Conservation (phyloP, 2,113 vertebrate species). For the Oncorhynchus gorbuscha region DNA sequence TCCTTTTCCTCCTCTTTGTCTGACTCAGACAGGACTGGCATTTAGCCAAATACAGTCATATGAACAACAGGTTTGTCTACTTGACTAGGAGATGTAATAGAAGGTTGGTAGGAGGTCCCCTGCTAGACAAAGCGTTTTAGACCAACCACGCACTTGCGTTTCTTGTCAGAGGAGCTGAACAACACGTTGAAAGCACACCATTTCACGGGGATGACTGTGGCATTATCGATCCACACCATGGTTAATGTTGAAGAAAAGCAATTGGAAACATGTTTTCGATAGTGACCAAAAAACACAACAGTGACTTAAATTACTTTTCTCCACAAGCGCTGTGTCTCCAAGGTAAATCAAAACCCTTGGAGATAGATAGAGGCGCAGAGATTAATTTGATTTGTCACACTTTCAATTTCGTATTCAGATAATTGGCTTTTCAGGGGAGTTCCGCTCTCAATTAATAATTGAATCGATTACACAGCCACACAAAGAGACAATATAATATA, state of each 20-base stretch:
- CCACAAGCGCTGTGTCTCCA: not conserved
- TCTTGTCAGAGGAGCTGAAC: not conserved
- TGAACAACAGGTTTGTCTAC: conserved; percentile 38
- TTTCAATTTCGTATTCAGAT: not conserved
- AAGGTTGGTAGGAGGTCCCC: conserved; percentile 3
- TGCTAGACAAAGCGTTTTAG: not conserved
- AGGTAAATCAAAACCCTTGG: not conserved
- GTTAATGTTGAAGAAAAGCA: not conserved
- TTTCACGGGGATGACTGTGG: not conserved
- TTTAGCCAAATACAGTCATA: not conserved
- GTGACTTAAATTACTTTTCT: not conserved
- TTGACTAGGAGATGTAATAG: conserved; percentile 13
- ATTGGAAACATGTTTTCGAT: not conserved
- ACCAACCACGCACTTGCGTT: not conserved
- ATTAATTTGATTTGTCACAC: not conserved
- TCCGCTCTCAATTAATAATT: not conserved
- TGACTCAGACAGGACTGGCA: conserved; percentile 14
- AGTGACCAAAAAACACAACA: not conserved
- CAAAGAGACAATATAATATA: not conserved
- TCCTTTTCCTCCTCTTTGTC: conserved; percentile 35
- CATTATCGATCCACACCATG: not conserved
- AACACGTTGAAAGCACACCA: not conserved
- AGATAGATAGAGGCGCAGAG: not conserved
- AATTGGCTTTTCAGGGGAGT: not conserved
- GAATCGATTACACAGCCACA: not conserved